These are phyloP conservation scores for Tenthredo amoena DNA, from an alignment of 2,888 invertebrate genomes.

Conservation along the genomic window DNA sequence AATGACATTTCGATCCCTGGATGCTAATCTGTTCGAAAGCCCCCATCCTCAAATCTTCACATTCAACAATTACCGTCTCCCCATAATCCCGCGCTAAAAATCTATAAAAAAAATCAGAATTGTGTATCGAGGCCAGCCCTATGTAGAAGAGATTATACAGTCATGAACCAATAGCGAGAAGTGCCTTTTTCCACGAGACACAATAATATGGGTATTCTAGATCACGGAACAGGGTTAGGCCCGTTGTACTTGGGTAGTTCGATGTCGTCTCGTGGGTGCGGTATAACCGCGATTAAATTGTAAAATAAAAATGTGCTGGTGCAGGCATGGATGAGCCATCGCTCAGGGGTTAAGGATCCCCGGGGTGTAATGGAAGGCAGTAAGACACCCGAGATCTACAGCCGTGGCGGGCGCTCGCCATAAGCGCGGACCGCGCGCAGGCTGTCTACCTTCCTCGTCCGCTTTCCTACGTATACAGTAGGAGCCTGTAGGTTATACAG, in stretches of 20 bases:
- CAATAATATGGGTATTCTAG: neutral
- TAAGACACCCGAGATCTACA: conserved; percentile 56
- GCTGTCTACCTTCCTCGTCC: neutral
- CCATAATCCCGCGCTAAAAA: neutral
- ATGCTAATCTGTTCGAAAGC: neutral
- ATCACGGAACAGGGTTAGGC: neutral
- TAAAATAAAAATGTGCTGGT: conserved; percentile 47
- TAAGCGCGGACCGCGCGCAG: neutral
- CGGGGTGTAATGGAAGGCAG: conserved; percentile 62
- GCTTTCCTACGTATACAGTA: neutral
- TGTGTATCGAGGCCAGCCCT: neutral
- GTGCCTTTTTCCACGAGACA: neutral
- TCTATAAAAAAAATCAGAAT: neutral
- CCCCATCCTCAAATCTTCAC: neutral
- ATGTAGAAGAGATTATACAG: neutral
- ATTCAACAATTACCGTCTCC: neutral
- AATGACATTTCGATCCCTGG: neutral
- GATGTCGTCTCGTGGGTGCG: conserved; percentile 46
- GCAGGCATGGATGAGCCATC: conserved; percentile 65
- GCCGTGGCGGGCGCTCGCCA: neutral
- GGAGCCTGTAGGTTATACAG: conserved; percentile 23
- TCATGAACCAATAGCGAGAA: neutral
- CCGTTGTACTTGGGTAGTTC: conserved; percentile 9
- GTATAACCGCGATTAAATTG: conserved; percentile 49
- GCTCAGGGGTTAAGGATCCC: conserved; percentile 67